Percentiles rank a stretch among this genome's conserved stretches.
Evolutionary conservation across 2,888 invertebrate species (phyloP).

Genomic region (Leptopilina drosophilae): DNA sequence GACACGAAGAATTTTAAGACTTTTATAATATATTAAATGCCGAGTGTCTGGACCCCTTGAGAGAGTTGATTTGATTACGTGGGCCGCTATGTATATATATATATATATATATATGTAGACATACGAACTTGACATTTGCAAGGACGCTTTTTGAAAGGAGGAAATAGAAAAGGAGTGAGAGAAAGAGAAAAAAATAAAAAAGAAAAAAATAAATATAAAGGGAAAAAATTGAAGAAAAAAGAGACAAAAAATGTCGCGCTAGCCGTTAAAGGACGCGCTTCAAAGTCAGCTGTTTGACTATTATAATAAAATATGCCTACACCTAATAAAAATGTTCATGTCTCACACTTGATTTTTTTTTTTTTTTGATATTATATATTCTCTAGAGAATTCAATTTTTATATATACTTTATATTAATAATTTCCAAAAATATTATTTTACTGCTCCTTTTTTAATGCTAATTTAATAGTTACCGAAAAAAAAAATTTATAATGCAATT

Average conservation of each 20-base stretch:
- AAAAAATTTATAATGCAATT: too few relatives aligned
- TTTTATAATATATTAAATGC: constrained; percentile 1
- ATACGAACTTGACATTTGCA: constrained; percentile 75
- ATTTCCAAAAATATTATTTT: too few relatives aligned
- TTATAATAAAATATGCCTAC: constrained; percentile 15
- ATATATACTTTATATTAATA: too few relatives aligned
- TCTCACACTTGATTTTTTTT: constrained; percentile 17
- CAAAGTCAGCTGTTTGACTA: constrained; percentile 64
- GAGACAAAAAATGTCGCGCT: constrained; percentile 62
- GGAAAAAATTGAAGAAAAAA: too few relatives aligned
- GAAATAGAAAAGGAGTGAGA: constrained; percentile 62
- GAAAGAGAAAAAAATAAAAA: too few relatives aligned
- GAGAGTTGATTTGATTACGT: constrained; percentile 49
- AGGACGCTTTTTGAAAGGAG: constrained; percentile 76
- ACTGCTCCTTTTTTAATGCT: too few relatives aligned
- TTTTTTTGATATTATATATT: too few relatives aligned
- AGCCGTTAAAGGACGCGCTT: constrained; percentile 71
- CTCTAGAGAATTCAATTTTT: too few relatives aligned
- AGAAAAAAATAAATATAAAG: too few relatives aligned
- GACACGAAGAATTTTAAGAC: constrained; percentile 23
- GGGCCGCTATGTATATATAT: constrained; percentile 43
- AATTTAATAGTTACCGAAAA: too few relatives aligned
- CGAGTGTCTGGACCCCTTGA: constrained; percentile 29
- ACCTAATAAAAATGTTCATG: background rate
- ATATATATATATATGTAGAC: too few relatives aligned